A percentile compares a stretch with the other conserved stretches of the same genome.
Conservation (phyloP, 2,113 vertebrate genomes). For the Taxidea taxus region DNA sequence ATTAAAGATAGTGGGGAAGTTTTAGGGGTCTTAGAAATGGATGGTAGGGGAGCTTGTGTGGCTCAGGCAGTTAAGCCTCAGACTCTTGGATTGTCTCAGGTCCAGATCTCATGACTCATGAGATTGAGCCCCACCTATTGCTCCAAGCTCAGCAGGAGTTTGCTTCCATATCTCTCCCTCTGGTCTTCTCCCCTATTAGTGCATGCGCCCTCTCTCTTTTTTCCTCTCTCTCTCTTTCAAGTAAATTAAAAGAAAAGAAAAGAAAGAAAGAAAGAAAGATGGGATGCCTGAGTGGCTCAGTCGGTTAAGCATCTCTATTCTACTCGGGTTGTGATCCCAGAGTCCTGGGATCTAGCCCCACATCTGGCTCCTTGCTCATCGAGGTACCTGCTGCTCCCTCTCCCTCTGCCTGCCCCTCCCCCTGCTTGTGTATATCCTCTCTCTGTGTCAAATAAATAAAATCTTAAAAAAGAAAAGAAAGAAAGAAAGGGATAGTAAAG, state of each 20-base stretch:
- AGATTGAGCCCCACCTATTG: not conserved
- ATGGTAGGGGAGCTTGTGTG: not conserved
- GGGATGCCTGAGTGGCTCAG: too few relatives aligned
- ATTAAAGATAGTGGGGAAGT: not conserved
- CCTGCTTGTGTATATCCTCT: too few relatives aligned
- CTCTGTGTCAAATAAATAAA: too few relatives aligned
- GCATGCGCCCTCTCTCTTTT: not conserved
- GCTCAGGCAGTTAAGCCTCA: not conserved
- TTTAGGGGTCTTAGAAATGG: not conserved
- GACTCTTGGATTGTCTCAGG: not conserved
- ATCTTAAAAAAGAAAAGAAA: not conserved
- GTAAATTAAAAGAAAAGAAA: not conserved
- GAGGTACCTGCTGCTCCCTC: too few relatives aligned
- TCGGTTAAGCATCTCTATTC: too few relatives aligned
- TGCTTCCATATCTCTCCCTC: not conserved
- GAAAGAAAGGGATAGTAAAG: not conserved
- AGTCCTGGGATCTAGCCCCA: too few relatives aligned
- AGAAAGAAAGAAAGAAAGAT: too few relatives aligned
- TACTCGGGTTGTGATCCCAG: too few relatives aligned
- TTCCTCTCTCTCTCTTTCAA: not conserved
- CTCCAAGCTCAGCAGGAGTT: not conserved
- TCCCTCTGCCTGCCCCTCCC: too few relatives aligned
- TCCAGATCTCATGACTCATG: not conserved
- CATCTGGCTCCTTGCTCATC: too few relatives aligned
- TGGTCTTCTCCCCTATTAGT: not conserved